Evolutionary conservation across 2,113 vertebrate genomes (phyloP), one percentile per base, ranked within the genome.

Genomic region (Meles meles): DNA sequence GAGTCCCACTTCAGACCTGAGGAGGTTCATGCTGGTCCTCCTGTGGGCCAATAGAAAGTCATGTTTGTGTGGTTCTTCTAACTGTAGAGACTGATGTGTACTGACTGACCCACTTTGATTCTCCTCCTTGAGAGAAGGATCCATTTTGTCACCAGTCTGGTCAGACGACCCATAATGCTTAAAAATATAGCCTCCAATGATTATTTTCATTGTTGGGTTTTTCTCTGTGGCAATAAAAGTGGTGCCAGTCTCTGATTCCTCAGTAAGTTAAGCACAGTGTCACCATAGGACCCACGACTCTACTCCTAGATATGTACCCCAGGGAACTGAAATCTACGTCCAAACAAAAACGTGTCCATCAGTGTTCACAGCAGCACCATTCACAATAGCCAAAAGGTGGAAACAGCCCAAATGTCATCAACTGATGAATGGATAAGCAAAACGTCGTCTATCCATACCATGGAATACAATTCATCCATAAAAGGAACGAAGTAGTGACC

Each of bases 141-240:
- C 39, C 17, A 86, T 86, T 93, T 91, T 88, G 39, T 72, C 63
- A 65, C 52, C 31, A 57, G 72, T 59, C 39, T 88, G 61, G 27
- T 77, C 31, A 76, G 23, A 77, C 12, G 82, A 37, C 25, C 71
- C 82, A 59, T 52, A 93, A 93, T 69, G 23, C 59, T 80, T 79
- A 47, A 90, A 91, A 80, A 85, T 29, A 89, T 29, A 93, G n/a
- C 55, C 88, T 79, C 27, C 52, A 96, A 63, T 80, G 37, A 71
- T 87, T 91, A 21, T n/a, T n/a, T 84, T 71, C 21, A 42, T 65
- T 83, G 20, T 57, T 93, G 34, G 67, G 34, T 61, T 90, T 94
- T 96, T 94, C 71, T 90, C 94, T 93, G 69, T n/a, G 69, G 34
- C 71, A 93, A 71, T 89, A 57, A 90, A 83, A 93, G 20, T 63